phyloP scores from a whole-genome alignment of 2,113 vertebrate genomes.

The Pseudorasbora parva region DNA sequence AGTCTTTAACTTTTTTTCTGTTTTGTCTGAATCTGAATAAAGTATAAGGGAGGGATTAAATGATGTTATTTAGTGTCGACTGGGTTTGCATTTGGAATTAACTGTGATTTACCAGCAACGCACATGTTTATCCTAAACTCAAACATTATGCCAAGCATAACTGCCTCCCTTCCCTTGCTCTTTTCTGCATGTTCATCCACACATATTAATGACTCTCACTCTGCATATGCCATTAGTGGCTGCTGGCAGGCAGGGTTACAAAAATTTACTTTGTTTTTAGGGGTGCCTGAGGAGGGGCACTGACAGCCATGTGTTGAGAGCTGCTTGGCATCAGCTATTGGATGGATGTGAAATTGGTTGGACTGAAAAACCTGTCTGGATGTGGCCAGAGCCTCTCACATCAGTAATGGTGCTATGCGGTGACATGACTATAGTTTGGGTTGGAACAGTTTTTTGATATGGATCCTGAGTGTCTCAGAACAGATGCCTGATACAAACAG shows the following conservation, averaged over 20 bases:
- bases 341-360: conserved; percentile 40
- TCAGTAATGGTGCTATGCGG: conserved; percentile 50
- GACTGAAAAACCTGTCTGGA: conserved; percentile 41
- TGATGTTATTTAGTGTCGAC: conserved; percentile 43
- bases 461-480: conserved; percentile 45
- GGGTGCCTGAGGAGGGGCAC: conserved; percentile 34
- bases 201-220: conserved; percentile 36
- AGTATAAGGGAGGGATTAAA: conserved; percentile 58
- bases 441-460: conserved; percentile 43
- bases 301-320: conserved; percentile 47
- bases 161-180: background rate
- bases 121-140: conserved; percentile 36
- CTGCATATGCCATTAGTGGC: conserved; percentile 28
- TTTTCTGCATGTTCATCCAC: conserved; percentile 23
- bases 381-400: conserved; percentile 30
- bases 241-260: conserved; percentile 38
- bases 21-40: conserved; percentile 55
- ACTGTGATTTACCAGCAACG: conserved; percentile 20
- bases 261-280: conserved; percentile 48
- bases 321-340: conserved; percentile 40
- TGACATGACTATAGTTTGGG: conserved; percentile 44
- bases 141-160: conserved; percentile 1
- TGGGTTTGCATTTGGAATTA: conserved; percentile 47
- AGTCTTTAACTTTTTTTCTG: conserved; percentile 11
- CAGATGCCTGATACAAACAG: conserved; percentile 19